A percentile compares a stretch with the other conserved stretches of the same genome.
Evolutionary conservation across 2,797 vertebrate species (phyloP).

Genomic region (Myotis planiceps): DNA sequence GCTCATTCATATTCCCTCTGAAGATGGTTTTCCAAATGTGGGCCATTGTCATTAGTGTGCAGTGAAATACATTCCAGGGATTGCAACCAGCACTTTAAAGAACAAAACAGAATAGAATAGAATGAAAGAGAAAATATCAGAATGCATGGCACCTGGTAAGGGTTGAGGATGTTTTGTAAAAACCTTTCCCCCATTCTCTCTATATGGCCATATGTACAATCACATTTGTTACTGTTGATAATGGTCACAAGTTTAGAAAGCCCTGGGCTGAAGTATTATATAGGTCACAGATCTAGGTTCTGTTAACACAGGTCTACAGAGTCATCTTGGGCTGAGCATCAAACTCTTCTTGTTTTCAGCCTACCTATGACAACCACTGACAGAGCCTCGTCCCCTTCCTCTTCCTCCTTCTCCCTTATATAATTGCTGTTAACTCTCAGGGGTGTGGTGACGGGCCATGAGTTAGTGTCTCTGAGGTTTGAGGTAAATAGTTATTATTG

Average conservation of each 20-base stretch:
- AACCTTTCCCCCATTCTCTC: neutral
- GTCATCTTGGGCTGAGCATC: neutral
- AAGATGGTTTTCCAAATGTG: neutral
- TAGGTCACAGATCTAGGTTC: neutral
- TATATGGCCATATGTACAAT: neutral
- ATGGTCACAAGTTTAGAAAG: neutral
- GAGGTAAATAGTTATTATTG: conserved; percentile 51
- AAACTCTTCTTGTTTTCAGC: neutral
- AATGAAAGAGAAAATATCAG: neutral
- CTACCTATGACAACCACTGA: neutral
- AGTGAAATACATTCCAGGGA: neutral
- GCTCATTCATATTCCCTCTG: neutral
- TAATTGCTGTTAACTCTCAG: neutral
- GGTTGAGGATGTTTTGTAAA: neutral
- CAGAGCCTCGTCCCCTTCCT: neutral
- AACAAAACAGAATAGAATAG: neutral
- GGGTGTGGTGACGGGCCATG: conserved; percentile 13
- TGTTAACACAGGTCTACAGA: neutral
- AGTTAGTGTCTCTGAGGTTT: conserved; percentile 24
- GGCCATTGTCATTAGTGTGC: neutral
- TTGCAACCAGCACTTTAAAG: neutral
- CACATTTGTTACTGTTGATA: neutral
- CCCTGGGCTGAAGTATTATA: neutral
- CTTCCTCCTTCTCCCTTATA: neutral
- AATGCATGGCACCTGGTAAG: neutral